Conservation (phyloP, 2,797 vertebrate genomes). For the Australoheros facetus region DNA sequence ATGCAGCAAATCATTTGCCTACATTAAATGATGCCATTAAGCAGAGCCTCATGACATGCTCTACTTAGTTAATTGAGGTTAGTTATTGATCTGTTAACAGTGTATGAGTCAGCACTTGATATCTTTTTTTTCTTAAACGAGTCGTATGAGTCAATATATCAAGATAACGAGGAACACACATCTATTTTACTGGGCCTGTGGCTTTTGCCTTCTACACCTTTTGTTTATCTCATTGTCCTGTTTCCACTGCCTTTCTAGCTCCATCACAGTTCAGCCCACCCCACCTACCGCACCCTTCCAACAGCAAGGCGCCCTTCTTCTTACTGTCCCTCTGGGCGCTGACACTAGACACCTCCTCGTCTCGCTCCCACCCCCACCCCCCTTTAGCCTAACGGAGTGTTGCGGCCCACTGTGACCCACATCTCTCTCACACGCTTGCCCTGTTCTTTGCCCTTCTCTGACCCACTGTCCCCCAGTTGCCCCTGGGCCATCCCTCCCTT, state of each 20-base stretch:
- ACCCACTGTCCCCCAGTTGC: conserved; percentile 67
- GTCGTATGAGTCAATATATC: conserved; percentile 27
- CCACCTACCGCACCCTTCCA: background rate
- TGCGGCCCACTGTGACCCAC: conserved; percentile 32
- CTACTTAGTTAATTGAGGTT: conserved; percentile 57
- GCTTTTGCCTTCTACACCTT: conserved; percentile 21
- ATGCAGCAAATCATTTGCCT: conserved; percentile 57
- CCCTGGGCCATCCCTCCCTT: conserved; percentile 47
- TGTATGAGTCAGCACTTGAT: conserved; percentile 27
- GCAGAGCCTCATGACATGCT: conserved; percentile 36
- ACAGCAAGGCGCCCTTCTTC: conserved; percentile 58
- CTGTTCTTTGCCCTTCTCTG: conserved; percentile 43
- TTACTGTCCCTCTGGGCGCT: conserved; percentile 44
- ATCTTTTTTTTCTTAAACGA: conserved; percentile 19
- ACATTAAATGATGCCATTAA: conserved; percentile 53
- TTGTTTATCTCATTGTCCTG: conserved; percentile 47
- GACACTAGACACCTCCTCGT: conserved; percentile 67
- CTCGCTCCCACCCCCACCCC: conserved; percentile 27
- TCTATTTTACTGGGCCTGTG: background rate
- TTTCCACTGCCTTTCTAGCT: conserved; percentile 16
- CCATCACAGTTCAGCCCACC: background rate
- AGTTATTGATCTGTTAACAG: conserved; percentile 60
- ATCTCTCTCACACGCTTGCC: conserved; percentile 25
- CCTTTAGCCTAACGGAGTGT: conserved; percentile 14
- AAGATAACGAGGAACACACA: conserved; percentile 20